A percentile compares a stretch with the other conserved stretches of the same genome.
phyloP scores from a whole-genome alignment of 2,797 vertebrate genomes.

The Poecilia picta region DNA sequence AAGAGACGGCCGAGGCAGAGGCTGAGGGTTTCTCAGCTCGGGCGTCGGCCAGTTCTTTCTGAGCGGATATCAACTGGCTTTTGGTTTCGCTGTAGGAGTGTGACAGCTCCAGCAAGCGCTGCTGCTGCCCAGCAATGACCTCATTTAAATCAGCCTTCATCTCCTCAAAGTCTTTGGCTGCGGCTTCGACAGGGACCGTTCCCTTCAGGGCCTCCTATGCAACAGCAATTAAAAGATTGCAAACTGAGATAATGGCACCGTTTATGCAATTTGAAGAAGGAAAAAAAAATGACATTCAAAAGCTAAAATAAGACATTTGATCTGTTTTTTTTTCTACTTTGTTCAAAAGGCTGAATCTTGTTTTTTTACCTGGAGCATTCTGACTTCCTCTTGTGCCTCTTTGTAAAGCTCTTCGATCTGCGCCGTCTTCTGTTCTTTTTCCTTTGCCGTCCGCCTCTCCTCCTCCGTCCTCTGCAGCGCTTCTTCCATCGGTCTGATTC shows the following conservation, averaged over 20 bases:
- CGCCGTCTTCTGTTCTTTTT: conserved; percentile 77
- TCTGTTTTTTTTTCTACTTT: background rate
- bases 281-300: background rate
- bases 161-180: conserved; percentile 86
- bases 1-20: conserved; percentile 52
- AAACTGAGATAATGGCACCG: background rate
- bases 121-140: conserved; percentile 88
- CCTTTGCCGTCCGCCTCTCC: conserved; percentile 70
- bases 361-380: conserved; percentile 80
- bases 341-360: background rate
- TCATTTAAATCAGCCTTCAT: conserved; percentile 83
- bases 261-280: background rate
- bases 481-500: conserved; percentile 83
- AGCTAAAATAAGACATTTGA: background rate
- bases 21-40: conserved; percentile 51
- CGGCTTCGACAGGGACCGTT: conserved; percentile 82
- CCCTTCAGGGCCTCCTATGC: conserved; percentile 85
- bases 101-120: conserved; percentile 89
- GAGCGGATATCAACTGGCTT: conserved; percentile 79
- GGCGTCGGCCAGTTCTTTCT: conserved; percentile 67
- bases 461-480: conserved; percentile 79
- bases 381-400: conserved; percentile 92
- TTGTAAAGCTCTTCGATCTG: conserved; percentile 86
- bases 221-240: background rate
- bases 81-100: conserved; percentile 91